Percentiles rank a stretch among this genome's conserved stretches.
These are phyloP conservation scores for Gallinago jamesoni DNA, from an alignment of 2,113 vertebrate species.

Conservation along the genomic window DNA sequence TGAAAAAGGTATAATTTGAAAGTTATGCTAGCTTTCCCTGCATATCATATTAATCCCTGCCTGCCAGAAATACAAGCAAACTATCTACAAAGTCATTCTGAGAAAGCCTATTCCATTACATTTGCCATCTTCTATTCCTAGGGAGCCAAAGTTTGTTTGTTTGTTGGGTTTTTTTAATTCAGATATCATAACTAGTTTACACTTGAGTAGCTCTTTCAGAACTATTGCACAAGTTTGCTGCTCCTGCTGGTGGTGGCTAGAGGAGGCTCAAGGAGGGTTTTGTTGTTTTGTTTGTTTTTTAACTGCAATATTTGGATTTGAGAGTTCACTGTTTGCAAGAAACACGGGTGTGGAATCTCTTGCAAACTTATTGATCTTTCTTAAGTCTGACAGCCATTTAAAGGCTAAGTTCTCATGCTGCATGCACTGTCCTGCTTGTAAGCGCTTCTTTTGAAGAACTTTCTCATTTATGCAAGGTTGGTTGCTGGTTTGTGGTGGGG, in stretches of 20 bases:
- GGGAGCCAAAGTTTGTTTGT: neutral
- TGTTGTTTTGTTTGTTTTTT: neutral
- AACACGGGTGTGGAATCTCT: neutral
- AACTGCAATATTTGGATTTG: neutral
- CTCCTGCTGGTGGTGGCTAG: neutral
- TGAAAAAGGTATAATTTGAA: neutral
- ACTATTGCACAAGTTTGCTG: neutral
- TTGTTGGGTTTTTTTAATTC: neutral
- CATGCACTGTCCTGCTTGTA: neutral
- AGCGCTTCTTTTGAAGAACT: neutral
- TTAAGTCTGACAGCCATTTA: neutral
- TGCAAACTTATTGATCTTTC: neutral
- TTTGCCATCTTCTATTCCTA: neutral
- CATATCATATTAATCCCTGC: neutral
- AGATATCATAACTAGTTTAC: neutral
- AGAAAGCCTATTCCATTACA: neutral
- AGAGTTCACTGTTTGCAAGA: neutral
- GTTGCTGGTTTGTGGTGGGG: neutral
- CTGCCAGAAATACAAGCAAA: neutral
- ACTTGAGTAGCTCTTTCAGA: neutral
- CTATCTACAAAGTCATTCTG: neutral
- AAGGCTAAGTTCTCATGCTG: neutral
- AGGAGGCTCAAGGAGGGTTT: neutral
- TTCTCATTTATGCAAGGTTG: neutral
- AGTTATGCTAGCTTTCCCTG: neutral